A percentile compares a stretch with the other conserved stretches of the same genome.
These are phyloP conservation scores for Leucozona laternaria DNA, from an alignment of 2,888 invertebrate species.

Conservation along the genomic window DNA sequence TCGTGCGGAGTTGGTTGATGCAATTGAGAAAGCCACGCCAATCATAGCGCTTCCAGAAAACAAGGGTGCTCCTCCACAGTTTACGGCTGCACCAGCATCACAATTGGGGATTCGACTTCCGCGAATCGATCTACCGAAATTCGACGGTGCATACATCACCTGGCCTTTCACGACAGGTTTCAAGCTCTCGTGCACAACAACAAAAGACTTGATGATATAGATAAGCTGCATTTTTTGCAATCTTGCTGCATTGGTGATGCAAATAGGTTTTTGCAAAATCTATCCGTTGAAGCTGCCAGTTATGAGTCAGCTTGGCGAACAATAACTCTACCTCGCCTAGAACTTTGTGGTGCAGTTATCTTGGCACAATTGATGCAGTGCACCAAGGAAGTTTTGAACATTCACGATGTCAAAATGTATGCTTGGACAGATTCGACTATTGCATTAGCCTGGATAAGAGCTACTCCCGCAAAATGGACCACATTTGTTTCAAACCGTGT, in stretches of 20 bases:
- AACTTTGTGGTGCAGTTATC: no score
- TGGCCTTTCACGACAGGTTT: constrained; percentile 1
- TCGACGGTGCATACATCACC: not conserved
- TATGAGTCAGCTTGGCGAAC: not conserved
- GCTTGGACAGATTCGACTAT: no score
- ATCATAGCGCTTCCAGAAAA: not conserved
- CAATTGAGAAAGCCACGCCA: not conserved
- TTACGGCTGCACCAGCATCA: no score
- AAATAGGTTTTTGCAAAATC: not conserved
- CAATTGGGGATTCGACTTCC: not conserved
- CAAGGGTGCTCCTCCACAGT: no score
- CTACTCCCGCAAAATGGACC: no score
- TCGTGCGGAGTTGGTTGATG: not conserved
- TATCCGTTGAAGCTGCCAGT: not conserved
- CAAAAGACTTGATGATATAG: not conserved
- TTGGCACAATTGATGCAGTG: no score
- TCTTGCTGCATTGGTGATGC: not conserved
- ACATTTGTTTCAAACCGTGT: no score
- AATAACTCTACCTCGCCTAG: no score
- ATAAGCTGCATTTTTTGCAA: constrained; percentile 8
- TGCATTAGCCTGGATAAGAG: no score
- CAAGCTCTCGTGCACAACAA: not conserved
- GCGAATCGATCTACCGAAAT: not conserved
- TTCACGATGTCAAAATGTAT: no score
- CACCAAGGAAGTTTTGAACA: no score